Conservation (phyloP, 2,113 vertebrate genomes). For the Notechis scutatus region DNA sequence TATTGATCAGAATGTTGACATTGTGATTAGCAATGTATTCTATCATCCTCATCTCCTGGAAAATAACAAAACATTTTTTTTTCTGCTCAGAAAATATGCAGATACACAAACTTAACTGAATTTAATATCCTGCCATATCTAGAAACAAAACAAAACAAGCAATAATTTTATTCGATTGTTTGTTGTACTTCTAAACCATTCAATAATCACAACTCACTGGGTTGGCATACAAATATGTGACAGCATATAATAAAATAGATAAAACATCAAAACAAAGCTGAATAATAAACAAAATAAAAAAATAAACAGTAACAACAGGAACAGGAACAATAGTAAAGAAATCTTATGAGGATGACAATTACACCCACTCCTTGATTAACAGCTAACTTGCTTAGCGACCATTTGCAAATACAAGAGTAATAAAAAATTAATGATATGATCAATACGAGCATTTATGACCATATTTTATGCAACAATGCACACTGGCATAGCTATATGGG, state of each 20-base stretch:
- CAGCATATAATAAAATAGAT: background rate
- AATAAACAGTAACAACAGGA: background rate
- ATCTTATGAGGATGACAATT: background rate
- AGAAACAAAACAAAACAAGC: background rate
- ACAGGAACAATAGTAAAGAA: background rate
- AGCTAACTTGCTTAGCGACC: background rate
- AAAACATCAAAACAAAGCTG: background rate
- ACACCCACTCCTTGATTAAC: background rate
- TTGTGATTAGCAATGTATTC: background rate
- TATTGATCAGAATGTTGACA: constrained; percentile 19
- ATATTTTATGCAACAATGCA: background rate
- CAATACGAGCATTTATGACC: background rate
- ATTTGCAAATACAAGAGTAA: background rate
- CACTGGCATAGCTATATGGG: background rate
- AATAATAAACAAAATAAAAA: background rate
- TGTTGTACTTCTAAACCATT: background rate
- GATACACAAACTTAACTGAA: background rate
- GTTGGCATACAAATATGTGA: background rate
- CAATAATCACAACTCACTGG: background rate
- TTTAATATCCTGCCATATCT: background rate
- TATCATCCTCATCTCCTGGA: background rate
- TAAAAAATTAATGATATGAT: background rate
- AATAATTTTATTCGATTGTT: background rate
- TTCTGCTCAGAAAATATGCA: background rate
- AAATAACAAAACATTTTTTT: constrained; percentile 18